Evolutionary conservation across 2,797 vertebrate genomes (phyloP).

Genomic region (Zenarchopterus dispar): DNA sequence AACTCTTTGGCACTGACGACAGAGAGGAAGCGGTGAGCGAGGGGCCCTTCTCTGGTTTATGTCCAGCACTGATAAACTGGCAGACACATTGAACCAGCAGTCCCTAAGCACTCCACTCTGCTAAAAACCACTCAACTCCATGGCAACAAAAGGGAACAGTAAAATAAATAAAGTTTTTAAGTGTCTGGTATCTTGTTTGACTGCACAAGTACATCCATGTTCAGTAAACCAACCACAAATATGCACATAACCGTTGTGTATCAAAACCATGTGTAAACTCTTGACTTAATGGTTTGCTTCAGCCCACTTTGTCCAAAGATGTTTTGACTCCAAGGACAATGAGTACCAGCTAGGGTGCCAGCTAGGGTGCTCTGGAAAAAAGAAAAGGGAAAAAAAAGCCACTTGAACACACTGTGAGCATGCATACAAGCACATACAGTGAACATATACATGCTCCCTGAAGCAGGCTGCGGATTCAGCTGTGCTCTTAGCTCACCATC

Average conservation of each 20-base stretch:
- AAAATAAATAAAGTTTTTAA: neutral
- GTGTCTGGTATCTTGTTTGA: slow-evolving; percentile 24
- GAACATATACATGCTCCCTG: slow-evolving; percentile 22
- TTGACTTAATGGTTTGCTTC: slow-evolving; percentile 46
- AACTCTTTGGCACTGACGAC: slow-evolving; percentile 32
- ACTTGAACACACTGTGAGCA: slow-evolving; percentile 32
- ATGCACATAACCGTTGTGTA: slow-evolving; percentile 41
- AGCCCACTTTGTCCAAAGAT: slow-evolving; percentile 42
- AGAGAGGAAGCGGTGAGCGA: slow-evolving; percentile 26
- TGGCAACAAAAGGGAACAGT: slow-evolving; percentile 4
- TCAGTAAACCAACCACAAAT: slow-evolving; percentile 37
- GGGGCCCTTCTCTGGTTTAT: slow-evolving; percentile 39
- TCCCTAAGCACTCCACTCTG: slow-evolving; percentile 17
- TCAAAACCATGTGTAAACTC: slow-evolving; percentile 40
- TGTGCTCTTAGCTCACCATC: slow-evolving; percentile 93
- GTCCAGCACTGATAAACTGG: slow-evolving; percentile 66
- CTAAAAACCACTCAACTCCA: slow-evolving; percentile 29
- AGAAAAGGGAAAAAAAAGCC: slow-evolving; percentile 1
- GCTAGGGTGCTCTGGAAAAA: slow-evolving; percentile 35
- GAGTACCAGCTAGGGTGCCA: slow-evolving; percentile 45
- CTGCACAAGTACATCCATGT: slow-evolving; percentile 22
- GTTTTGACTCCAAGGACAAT: slow-evolving; percentile 54
- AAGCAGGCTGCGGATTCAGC: slow-evolving; percentile 88
- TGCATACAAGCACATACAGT: slow-evolving; percentile 47
- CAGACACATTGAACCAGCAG: slow-evolving; percentile 44